Percentiles rank a stretch among this genome's conserved stretches.
Evolutionary conservation across 2,888 invertebrate genomes (phyloP).

Genomic region (Hemithea aestivaria): DNA sequence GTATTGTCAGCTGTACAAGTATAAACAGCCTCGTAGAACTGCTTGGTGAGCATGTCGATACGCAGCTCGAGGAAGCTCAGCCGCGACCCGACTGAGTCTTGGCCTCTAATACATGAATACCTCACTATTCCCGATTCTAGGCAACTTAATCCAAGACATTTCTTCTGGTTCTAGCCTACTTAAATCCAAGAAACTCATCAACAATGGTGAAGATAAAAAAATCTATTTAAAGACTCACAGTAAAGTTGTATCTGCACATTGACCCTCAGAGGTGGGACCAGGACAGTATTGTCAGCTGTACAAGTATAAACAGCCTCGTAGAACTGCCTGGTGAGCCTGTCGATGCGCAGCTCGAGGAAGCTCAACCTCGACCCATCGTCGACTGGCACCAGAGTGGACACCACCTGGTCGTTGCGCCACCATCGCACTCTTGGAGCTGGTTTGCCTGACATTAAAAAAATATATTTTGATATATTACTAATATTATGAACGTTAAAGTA

Average conservation of each 20-base stretch:
- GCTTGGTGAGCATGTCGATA: conserved; percentile 70
- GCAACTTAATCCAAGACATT: too few relatives aligned
- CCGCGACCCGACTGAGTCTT: too few relatives aligned
- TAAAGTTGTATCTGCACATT: conserved; percentile 84
- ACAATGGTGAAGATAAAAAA: too few relatives aligned
- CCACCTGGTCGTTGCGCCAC: conserved; percentile 71
- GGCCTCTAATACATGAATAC: too few relatives aligned
- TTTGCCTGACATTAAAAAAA: too few relatives aligned
- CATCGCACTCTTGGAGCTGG: conserved; percentile 70
- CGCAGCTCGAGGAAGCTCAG: conserved; percentile 55
- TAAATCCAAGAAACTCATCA: too few relatives aligned
- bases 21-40: conserved; percentile 83
- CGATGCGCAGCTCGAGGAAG: conserved; percentile 56
- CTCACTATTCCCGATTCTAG: too few relatives aligned
- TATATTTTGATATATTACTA: too few relatives aligned
- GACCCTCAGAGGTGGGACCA: conserved; percentile 82
- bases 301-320: conserved; percentile 84
- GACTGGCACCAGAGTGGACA: conserved; percentile 55
- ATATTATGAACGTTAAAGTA: too few relatives aligned
- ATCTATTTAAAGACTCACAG: conserved; percentile 80
- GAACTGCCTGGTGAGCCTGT: conserved; percentile 78
- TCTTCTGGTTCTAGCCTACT: too few relatives aligned
- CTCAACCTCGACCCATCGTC: conserved; percentile 60
- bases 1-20: conserved; percentile 87
- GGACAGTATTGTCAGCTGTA: conserved; percentile 84